phyloP scores from a whole-genome alignment of 1,140 invertebrate species.

The Orius laevigatus region DNA sequence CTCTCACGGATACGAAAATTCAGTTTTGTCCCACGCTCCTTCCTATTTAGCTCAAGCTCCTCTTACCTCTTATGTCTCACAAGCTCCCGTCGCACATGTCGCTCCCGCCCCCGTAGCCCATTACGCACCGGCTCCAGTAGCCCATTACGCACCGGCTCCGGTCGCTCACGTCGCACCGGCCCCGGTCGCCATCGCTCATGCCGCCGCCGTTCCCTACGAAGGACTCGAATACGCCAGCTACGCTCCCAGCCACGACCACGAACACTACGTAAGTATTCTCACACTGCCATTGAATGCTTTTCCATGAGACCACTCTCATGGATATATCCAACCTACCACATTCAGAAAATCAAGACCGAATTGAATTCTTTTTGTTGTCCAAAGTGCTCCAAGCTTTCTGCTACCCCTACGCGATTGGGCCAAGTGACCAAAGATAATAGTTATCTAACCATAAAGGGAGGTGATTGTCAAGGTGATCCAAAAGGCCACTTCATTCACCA shows the following conservation, averaged over 20 bases:
- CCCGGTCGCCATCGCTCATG: slow-evolving; percentile 1
- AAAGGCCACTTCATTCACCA: too few species aligned
- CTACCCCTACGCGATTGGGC: too few species aligned
- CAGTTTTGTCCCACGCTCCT: too few species aligned
- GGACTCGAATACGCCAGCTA: slow-evolving; percentile 21
- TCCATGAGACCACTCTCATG: too few species aligned
- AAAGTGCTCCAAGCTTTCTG: too few species aligned
- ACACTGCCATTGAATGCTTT: too few species aligned
- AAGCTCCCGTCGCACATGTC: not conserved
- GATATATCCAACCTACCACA: too few species aligned
- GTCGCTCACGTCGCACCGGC: slow-evolving; percentile 7
- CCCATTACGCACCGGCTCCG: slow-evolving; percentile 9
- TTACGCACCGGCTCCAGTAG: not conserved
- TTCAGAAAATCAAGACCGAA: too few species aligned
- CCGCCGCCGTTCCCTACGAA: slow-evolving; percentile 8
- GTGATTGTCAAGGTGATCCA: too few species aligned
- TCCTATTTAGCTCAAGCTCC: not conserved
- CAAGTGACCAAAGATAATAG: too few species aligned
- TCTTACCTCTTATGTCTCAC: not conserved
- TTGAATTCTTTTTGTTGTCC: too few species aligned
- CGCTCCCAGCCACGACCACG: slow-evolving; percentile 23
- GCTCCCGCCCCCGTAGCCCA: not conserved
- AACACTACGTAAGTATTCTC: slow-evolving; percentile 22
- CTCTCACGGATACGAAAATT: not conserved
- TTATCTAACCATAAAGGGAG: too few species aligned